phyloP scores from a whole-genome alignment of 2,113 vertebrate genomes.

The Egretta garzetta region DNA sequence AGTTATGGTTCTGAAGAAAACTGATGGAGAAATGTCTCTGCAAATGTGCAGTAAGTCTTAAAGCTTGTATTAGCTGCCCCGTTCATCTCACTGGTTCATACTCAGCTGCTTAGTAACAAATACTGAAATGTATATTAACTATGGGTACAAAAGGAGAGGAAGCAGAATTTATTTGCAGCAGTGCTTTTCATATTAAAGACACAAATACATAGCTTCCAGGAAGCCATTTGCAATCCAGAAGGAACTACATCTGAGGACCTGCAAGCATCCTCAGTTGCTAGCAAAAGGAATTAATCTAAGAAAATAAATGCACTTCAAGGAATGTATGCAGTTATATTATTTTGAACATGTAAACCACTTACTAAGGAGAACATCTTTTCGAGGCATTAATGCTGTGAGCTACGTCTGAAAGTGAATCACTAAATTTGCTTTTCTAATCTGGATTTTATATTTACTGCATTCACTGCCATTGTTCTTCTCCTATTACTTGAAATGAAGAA shows the following conservation, averaged over 20 bases:
- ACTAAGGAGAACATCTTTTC: neutral
- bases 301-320: neutral
- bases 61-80: neutral
- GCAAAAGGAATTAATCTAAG: neutral
- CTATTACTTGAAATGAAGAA: neutral
- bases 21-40: neutral
- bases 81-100: neutral
- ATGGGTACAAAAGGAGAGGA: neutral
- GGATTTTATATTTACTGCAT: neutral
- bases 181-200: neutral
- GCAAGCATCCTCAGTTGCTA: neutral
- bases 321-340: neutral
- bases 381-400: neutral
- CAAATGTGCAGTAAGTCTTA: neutral
- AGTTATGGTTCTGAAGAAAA: neutral
- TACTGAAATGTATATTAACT: neutral
- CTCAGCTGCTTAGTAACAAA: neutral
- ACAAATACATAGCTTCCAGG: neutral
- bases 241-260: neutral
- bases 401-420: neutral
- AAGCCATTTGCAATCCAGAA: neutral
- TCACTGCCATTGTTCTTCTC: neutral
- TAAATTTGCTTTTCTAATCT: neutral
- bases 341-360: neutral
- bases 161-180: neutral